Evolutionary conservation across 2,888 invertebrate genomes (phyloP).

Genomic region (Ennomos erosarius): DNA sequence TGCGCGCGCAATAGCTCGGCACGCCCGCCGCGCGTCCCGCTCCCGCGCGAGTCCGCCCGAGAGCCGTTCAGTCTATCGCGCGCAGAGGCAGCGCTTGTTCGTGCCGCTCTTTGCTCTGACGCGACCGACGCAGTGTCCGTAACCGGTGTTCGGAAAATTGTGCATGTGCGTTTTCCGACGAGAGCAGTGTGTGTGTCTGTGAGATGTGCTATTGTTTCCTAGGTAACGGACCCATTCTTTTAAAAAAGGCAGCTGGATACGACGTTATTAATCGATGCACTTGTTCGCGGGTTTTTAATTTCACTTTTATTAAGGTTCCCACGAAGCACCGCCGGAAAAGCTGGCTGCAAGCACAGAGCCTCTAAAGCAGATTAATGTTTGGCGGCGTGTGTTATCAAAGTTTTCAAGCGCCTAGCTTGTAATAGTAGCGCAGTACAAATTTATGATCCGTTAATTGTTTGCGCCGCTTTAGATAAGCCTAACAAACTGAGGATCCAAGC

Average conservation of each 20-base stretch:
- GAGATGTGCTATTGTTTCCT: constrained; percentile 85
- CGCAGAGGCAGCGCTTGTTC: constrained; percentile 76
- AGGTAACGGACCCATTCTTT: constrained; percentile 76
- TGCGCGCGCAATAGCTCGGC: constrained; percentile 80
- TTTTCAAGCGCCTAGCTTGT: constrained; percentile 60
- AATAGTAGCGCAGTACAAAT: constrained; percentile 63
- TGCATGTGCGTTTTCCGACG: constrained; percentile 85
- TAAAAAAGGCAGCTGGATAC: constrained; percentile 72
- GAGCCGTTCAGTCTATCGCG: constrained; percentile 79
- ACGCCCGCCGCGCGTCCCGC: constrained; percentile 83
- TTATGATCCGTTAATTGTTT: constrained; percentile 77
- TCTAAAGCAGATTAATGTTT: constrained; percentile 32
- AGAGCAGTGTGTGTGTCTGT: constrained; percentile 83
- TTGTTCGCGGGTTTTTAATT: constrained; percentile 67
- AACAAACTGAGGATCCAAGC: constrained; percentile 55
- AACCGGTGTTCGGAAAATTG: constrained; percentile 85
- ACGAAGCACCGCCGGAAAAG: constrained; percentile 53
- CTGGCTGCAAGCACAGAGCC: constrained; percentile 44
- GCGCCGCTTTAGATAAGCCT: constrained; percentile 73
- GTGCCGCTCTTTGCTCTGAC: constrained; percentile 77
- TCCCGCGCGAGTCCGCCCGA: constrained; percentile 67
- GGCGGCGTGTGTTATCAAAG: constrained; percentile 44
- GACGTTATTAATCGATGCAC: constrained; percentile 62
- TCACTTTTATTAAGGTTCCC: constrained; percentile 66
- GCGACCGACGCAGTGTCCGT: constrained; percentile 83